Evolutionary conservation across 2,888 invertebrate genomes (phyloP).

Genomic region (Bruchidius siliquastri): DNA sequence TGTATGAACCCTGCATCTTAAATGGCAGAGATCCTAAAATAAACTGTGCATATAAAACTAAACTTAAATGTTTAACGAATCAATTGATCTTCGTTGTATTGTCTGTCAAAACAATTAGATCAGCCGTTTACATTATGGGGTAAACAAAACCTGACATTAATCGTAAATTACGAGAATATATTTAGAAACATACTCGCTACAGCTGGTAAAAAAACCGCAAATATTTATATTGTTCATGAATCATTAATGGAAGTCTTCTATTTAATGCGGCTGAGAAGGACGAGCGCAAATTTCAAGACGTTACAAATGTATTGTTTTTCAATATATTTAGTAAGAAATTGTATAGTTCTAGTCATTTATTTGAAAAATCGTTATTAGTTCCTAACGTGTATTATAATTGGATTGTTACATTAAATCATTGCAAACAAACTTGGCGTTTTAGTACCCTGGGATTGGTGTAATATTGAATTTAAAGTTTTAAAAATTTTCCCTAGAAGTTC

Average conservation of each 20-base stretch:
- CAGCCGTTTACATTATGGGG: not conserved
- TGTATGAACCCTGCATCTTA: not conserved
- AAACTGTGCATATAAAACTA: not conserved
- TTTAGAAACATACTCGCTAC: not conserved
- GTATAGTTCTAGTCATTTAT: not conserved
- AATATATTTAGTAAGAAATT: not conserved
- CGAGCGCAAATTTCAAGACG: not conserved
- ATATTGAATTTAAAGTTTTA: too few relatives aligned
- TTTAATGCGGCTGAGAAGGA: not conserved
- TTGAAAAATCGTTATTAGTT: not conserved
- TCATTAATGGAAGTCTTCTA: not conserved
- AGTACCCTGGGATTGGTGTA: not conserved
- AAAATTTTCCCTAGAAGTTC: too few relatives aligned
- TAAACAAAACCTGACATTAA: not conserved
- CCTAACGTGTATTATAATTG: constrained; percentile 3
- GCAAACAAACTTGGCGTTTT: not conserved
- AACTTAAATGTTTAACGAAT: not conserved
- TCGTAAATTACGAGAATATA: not conserved
- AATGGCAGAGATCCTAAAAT: too few relatives aligned
- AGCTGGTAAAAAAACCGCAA: not conserved
- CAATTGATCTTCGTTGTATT: not conserved
- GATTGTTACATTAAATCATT: constrained; percentile 5
- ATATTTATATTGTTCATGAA: not conserved
- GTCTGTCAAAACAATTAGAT: not conserved
- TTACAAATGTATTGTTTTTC: not conserved